These are phyloP conservation scores for Pipistrellus pygmaeus DNA, from an alignment of 2,797 vertebrate genomes.

Conservation along the genomic window DNA sequence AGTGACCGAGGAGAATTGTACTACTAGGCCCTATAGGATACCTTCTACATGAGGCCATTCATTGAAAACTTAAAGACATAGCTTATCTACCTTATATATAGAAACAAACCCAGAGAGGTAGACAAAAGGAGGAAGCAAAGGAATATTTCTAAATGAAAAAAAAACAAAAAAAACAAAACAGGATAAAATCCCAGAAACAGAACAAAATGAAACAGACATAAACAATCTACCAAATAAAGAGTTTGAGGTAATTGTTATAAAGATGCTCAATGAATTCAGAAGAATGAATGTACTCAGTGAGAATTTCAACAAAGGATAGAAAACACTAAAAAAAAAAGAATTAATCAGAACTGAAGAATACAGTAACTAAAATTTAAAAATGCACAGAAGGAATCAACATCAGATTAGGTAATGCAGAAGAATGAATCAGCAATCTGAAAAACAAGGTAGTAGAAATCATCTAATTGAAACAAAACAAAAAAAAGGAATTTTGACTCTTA, in stretches of 20 bases:
- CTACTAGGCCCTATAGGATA: background rate
- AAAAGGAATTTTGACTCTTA: background rate
- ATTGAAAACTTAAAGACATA: background rate
- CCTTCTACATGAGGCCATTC: background rate
- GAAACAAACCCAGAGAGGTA: background rate
- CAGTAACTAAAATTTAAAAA: background rate
- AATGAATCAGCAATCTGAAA: background rate
- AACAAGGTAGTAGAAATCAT: background rate
- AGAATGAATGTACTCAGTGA: background rate
- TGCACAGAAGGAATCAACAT: background rate
- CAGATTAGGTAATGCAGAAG: background rate
- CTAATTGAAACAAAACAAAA: background rate
- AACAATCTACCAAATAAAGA: background rate
- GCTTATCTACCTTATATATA: background rate
- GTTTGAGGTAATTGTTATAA: background rate
- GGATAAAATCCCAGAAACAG: background rate
- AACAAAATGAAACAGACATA: background rate
- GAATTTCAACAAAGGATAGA: background rate
- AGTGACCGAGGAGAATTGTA: background rate
- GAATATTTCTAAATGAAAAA: background rate
- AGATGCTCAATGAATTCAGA: background rate
- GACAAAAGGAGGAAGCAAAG: background rate
- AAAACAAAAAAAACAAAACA: background rate
- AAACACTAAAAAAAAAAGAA: background rate
- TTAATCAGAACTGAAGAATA: background rate